phyloP scores from a whole-genome alignment of 2,113 vertebrate species.

The Glaucidium brasilianum region DNA sequence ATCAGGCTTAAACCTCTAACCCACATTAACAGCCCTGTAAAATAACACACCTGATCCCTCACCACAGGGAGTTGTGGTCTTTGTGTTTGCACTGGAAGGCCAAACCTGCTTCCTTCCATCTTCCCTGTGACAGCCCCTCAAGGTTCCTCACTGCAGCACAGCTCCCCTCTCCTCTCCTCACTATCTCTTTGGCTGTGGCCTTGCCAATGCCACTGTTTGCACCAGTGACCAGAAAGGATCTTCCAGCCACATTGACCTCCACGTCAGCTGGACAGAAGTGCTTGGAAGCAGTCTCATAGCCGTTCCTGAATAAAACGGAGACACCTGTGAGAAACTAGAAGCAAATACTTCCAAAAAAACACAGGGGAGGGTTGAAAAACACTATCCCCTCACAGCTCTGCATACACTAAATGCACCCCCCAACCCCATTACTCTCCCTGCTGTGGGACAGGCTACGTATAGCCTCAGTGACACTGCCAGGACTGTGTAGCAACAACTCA shows the following conservation, averaged over 20 bases:
- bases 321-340: not conserved
- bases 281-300: conserved; percentile 78
- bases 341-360: rapidly evolving
- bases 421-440: too few relatives aligned
- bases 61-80: rapidly evolving
- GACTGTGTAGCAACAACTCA: rapidly evolving
- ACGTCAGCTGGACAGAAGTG: conserved; percentile 73
- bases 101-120: not conserved
- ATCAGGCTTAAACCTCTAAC: not conserved
- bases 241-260: conserved; percentile 76
- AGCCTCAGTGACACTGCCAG: rapidly evolving
- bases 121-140: rapidly evolving
- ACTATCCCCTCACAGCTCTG: not conserved
- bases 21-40: not conserved
- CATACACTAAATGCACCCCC: rapidly evolving
- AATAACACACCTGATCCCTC: rapidly evolving
- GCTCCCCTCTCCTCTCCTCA: conserved; percentile 76
- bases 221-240: conserved; percentile 77
- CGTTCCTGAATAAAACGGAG: conserved; percentile 59
- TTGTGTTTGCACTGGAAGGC: not conserved
- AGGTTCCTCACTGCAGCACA: rapidly evolving
- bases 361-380: not conserved
- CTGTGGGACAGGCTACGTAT: not conserved
- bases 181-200: conserved; percentile 76
- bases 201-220: conserved; percentile 85